These are phyloP conservation scores for Rhyzopertha dominica DNA, from an alignment of 1,140 invertebrate genomes.

Conservation along the genomic window DNA sequence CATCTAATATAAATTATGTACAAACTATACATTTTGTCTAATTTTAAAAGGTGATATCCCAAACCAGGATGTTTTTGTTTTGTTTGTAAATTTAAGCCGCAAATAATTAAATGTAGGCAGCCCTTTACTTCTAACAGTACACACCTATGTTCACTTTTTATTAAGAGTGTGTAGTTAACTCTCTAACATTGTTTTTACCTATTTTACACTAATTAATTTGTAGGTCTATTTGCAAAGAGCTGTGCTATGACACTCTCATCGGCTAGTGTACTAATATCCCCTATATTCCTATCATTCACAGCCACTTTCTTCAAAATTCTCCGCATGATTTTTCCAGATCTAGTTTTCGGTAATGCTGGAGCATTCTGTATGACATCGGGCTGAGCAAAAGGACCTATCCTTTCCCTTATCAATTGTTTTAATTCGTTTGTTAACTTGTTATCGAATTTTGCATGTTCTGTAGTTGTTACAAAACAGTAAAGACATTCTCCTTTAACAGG, in stretches of 20 bases:
- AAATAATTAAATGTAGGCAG: too few relatives aligned
- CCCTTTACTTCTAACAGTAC: too few relatives aligned
- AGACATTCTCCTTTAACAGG: conserved; percentile 92
- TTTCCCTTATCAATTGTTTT: conserved; percentile 78
- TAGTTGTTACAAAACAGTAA: conserved; percentile 93
- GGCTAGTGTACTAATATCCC: conserved; percentile 88
- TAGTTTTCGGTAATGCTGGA: conserved; percentile 89
- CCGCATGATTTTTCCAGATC: conserved; percentile 98
- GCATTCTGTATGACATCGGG: conserved; percentile 93
- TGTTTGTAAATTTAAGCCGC: too few relatives aligned
- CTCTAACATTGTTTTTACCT: too few relatives aligned
- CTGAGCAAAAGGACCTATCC: conserved; percentile 94
- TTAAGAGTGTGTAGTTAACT: too few relatives aligned
- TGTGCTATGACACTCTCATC: conserved; percentile 80
- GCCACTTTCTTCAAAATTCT: conserved; percentile 91
- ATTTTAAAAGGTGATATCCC: too few relatives aligned
- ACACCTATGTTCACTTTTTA: too few relatives aligned
- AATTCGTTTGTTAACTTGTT: conserved; percentile 68
- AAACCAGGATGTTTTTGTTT: too few relatives aligned
- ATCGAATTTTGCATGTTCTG: conserved; percentile 66
- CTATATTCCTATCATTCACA: conserved; percentile 78
- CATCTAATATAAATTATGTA: too few relatives aligned
- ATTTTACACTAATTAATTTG: too few relatives aligned
- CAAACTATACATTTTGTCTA: too few relatives aligned
- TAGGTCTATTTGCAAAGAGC: conserved; percentile 66